Evolutionary conservation across 2,797 vertebrate genomes (phyloP).

Genomic region (Merluccius polli): DNA sequence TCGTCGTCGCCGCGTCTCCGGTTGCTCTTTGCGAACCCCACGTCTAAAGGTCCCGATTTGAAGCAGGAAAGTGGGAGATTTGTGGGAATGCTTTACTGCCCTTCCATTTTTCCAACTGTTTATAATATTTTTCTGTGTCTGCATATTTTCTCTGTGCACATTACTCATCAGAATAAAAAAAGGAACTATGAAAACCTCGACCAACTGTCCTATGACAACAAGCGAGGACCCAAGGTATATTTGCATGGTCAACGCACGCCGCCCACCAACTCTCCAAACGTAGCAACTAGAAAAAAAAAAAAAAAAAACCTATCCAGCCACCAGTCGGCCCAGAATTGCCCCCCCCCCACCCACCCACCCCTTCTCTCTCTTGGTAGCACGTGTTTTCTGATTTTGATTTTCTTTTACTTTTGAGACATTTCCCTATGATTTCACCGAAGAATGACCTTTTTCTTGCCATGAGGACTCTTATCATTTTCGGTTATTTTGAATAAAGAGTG

Average conservation of each 20-base stretch:
- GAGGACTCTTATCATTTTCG: conserved; percentile 66
- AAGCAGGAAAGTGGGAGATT: conserved; percentile 95
- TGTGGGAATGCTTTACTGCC: conserved; percentile 99
- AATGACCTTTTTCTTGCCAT: conserved; percentile 59
- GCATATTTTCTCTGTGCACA: conserved; percentile 99
- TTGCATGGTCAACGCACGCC: conserved; percentile 99
- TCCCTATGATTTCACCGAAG: conserved; percentile 77
- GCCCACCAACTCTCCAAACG: conserved; percentile 98
- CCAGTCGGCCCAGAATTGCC: conserved; percentile 79
- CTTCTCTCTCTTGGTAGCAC: conserved; percentile 81
- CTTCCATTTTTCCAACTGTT: conserved; percentile 99
- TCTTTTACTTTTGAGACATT: conserved; percentile 69
- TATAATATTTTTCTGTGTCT: conserved; percentile 99
- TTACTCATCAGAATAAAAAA: conserved; percentile 99
- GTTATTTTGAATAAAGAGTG: conserved; percentile 41
- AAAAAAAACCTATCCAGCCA: conserved; percentile 83
- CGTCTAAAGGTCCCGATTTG: conserved; percentile 86
- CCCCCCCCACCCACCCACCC: conserved; percentile 25
- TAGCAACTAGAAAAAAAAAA: conserved; percentile 84
- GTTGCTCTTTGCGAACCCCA: conserved; percentile 92
- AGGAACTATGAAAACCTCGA: conserved; percentile 99
- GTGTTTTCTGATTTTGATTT: conserved; percentile 74
- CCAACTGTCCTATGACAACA: conserved; percentile 99
- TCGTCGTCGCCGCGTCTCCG: conserved; percentile 25
- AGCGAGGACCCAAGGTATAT: conserved; percentile 99